These are phyloP conservation scores for Oreonectes daqikongensis DNA, from an alignment of 2,797 vertebrate species.

Conservation along the genomic window DNA sequence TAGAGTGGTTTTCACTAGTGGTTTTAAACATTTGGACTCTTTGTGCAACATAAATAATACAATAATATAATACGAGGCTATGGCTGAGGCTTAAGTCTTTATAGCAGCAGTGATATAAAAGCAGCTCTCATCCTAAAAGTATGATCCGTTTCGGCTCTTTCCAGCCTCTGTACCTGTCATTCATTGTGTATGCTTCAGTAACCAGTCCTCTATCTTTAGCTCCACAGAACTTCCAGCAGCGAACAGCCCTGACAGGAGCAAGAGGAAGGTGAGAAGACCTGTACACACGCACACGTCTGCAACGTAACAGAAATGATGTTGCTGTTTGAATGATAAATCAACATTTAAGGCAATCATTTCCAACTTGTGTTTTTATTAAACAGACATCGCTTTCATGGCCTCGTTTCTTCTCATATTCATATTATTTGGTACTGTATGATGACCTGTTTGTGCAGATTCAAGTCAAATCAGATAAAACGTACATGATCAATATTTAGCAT, in stretches of 20 bases:
- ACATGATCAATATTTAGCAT: neutral
- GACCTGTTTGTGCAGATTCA: conserved; percentile 40
- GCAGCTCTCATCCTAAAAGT: neutral
- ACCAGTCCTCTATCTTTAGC: conserved; percentile 71
- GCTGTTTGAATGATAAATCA: too few relatives aligned
- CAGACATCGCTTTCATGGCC: conserved; percentile 74
- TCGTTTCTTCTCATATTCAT: conserved; percentile 78
- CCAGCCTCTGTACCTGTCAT: neutral
- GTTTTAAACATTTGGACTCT: neutral
- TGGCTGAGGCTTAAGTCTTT: neutral
- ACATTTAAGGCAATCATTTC: conserved; percentile 9
- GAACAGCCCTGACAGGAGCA: conserved; percentile 83
- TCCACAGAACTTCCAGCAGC: conserved; percentile 82
- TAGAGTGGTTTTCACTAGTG: too few relatives aligned
- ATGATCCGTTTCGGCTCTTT: conserved; percentile 2
- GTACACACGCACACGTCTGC: neutral
- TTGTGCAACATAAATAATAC: neutral
- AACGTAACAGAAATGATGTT: neutral
- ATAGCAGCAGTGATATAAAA: neutral
- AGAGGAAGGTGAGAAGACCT: conserved; percentile 79
- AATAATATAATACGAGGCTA: neutral
- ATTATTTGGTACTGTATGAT: conserved; percentile 75
- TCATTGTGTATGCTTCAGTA: conserved; percentile 38
- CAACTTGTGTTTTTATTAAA: conserved; percentile 67
- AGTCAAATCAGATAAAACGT: conserved; percentile 34